Evolutionary conservation across 1,140 invertebrate genomes (phyloP), one percentile per base, ranked within the genome.

Genomic region (Hesperophylax magnus): DNA sequence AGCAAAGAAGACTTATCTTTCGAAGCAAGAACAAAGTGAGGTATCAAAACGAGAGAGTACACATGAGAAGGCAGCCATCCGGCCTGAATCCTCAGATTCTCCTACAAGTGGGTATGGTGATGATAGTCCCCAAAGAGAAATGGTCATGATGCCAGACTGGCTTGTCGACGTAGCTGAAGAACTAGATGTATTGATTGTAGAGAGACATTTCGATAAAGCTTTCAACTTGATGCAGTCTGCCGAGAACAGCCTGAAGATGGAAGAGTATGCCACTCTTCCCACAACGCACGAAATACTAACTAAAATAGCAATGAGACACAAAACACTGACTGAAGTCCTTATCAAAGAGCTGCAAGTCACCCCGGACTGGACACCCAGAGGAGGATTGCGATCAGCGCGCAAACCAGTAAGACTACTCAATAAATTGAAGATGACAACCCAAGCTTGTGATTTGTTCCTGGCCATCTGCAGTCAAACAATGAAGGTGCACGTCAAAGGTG

Each of bases 151-250:
- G 34, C 96, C 96, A 0, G 97, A 98, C 84, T 99, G 98, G 98
- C 87, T 99, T 34, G 86, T 94, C 76, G 98, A 99, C 88, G 92
- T 98, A 0, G 94, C 96, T 20, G 98, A 99, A 87, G 98, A 99
- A 88, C 90, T 99, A 24, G 98, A 99, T 90, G 98, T 99, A 18
- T 94, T 95, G 81, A 97, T 99, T 84, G 98, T 98, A n/a, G 97
- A 99, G 88, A 92, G 98, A 84, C 97, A 99, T 87, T 99, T 99
- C 88, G 97, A 99, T 88, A 96, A 98, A 86, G 97, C 98, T 18
- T 96, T 98, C 79, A 92, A 93, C 80, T 90, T 98, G 9, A 93
- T 99, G 72, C 93, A 96, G 72, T 82, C 86, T 52, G 90, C 90
- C 34, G 89, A 90, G 81, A 89, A 89, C 61, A 86, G 86, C 15